phyloP scores from a whole-genome alignment of 2,797 vertebrate species.

The Thamnophis elegans region DNA sequence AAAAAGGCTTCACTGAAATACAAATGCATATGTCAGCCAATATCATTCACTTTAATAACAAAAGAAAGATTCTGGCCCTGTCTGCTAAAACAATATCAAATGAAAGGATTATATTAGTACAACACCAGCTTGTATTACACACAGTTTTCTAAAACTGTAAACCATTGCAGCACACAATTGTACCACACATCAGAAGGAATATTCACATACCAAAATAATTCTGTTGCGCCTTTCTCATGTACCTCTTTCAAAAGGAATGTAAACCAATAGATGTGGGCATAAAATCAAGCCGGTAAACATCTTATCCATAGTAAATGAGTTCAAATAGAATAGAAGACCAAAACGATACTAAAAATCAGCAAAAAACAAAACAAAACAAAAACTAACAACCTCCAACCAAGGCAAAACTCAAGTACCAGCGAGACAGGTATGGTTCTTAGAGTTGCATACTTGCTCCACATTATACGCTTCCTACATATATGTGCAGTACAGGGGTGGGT shows the following conservation, averaged over 20 bases:
- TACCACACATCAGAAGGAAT: not conserved
- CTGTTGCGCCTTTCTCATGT: not conserved
- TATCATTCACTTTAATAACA: not conserved
- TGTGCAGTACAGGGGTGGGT: too few relatives aligned
- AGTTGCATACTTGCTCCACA: not conserved
- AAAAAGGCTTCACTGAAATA: not conserved
- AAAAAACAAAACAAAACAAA: not conserved
- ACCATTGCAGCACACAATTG: not conserved
- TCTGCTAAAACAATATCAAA: not conserved
- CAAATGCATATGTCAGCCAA: constrained; percentile 3
- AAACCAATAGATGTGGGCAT: not conserved
- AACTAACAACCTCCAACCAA: not conserved
- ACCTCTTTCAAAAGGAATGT: not conserved
- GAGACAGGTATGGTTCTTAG: not conserved
- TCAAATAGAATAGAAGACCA: not conserved
- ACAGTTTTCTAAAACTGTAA: not conserved
- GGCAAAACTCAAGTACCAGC: not conserved
- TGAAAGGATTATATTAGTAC: not conserved
- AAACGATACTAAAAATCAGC: not conserved
- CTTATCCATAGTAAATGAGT: not conserved
- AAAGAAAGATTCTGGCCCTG: not conserved
- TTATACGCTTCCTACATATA: not conserved
- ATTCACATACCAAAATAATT: not conserved
- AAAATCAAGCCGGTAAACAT: not conserved
- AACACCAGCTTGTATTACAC: not conserved